Conservation (phyloP, 1,140 invertebrate species). For the Aleiodes sp. region DNA sequence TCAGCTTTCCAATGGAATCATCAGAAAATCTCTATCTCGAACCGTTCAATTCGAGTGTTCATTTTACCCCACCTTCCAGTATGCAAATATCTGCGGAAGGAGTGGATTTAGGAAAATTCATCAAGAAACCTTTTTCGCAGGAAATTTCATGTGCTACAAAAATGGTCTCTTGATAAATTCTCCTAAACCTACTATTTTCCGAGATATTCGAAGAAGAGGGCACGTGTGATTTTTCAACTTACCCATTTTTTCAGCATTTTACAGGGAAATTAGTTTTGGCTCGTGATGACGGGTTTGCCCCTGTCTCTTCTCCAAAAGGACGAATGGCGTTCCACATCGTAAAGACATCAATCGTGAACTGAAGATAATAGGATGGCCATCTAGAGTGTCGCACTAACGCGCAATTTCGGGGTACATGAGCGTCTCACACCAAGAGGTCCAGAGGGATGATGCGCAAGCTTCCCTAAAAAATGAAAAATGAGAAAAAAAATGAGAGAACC, state of each 20-base stretch:
- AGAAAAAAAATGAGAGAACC: neutral
- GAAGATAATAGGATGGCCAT: constrained; percentile 26
- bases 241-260: too few relatives aligned
- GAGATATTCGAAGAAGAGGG: neutral
- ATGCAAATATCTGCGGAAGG: too few relatives aligned
- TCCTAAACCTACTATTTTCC: too few relatives aligned
- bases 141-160: too few relatives aligned
- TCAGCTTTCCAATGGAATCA: too few relatives aligned
- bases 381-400: constrained; percentile 44
- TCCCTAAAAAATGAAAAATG: neutral
- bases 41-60: too few relatives aligned
- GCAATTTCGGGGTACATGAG: constrained; percentile 58
- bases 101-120: too few relatives aligned
- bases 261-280: neutral
- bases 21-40: too few relatives aligned
- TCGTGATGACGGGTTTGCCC: constrained; percentile 6
- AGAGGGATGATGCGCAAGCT: neutral
- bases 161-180: too few relatives aligned
- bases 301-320: neutral
- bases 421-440: constrained; percentile 42
- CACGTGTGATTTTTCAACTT: too few relatives aligned
- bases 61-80: too few relatives aligned
- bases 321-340: constrained; percentile 20
- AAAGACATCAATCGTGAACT: constrained; percentile 44
- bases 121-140: too few relatives aligned